Percentiles rank a stretch among this genome's conserved stretches.
phyloP scores from a whole-genome alignment of 2,797 vertebrate species.

The Halcyon badia region DNA sequence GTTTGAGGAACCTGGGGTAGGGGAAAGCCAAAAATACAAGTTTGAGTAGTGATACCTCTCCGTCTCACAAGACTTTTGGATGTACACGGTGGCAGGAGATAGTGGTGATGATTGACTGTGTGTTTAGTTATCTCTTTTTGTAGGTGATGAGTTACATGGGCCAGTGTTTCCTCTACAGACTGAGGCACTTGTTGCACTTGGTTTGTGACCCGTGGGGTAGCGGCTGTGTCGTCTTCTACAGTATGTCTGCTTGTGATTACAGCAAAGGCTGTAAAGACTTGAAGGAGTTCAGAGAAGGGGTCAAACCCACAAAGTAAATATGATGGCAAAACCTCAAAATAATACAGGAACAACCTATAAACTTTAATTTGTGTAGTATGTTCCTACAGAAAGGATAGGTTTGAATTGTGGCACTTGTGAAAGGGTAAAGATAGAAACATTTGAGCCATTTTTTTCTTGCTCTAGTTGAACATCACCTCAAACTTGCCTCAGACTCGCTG shows the following conservation, averaged over 20 bases:
- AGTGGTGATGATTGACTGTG: not conserved
- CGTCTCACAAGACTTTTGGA: accelerated
- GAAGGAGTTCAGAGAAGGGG: not conserved
- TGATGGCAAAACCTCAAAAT: accelerated
- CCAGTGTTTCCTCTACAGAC: not conserved
- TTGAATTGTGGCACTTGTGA: not conserved
- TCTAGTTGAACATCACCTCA: not conserved
- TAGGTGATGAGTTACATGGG: not conserved
- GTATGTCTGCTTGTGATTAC: not conserved
- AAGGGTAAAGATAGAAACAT: not conserved
- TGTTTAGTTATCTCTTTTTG: not conserved
- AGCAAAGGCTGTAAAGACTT: not conserved
- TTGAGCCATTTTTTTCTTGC: not conserved
- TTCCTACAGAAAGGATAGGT: not conserved
- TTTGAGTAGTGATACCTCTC: not conserved
- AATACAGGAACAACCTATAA: not conserved
- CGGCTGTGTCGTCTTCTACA: not conserved
- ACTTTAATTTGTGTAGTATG: not conserved
- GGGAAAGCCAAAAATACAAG: accelerated
- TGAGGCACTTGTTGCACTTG: not conserved
- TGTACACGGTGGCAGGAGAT: not conserved
- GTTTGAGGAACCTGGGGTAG: not conserved
- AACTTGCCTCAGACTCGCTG: not conserved
- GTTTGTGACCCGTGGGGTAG: not conserved
- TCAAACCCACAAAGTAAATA: not conserved